Percentiles rank a stretch among this genome's conserved stretches.
phyloP scores from a whole-genome alignment of 1,140 invertebrate species.

The Meteorus sp. region DNA sequence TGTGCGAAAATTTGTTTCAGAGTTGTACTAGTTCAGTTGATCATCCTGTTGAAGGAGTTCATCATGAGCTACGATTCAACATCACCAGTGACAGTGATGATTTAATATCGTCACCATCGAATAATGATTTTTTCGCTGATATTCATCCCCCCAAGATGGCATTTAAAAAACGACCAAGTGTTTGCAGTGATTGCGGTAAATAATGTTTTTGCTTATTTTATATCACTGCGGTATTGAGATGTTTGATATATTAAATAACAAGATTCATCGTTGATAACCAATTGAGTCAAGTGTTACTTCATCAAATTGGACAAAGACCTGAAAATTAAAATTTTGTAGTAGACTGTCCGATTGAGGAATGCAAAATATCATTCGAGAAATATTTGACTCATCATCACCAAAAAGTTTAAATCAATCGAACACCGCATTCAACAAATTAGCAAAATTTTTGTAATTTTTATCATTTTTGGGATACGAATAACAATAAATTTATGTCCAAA shows the following conservation, averaged over 20 bases:
- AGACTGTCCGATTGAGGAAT: neutral
- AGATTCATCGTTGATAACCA: too few relatives aligned
- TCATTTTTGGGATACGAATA: too few relatives aligned
- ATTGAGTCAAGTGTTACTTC: too few relatives aligned
- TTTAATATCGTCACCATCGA: constrained; percentile 28
- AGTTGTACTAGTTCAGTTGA: too few relatives aligned
- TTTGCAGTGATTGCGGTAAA: constrained; percentile 52
- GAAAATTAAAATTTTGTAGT: too few relatives aligned
- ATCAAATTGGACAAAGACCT: too few relatives aligned
- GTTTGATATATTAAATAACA: too few relatives aligned
- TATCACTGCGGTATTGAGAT: too few relatives aligned
- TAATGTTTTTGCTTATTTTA: constrained; percentile 16
- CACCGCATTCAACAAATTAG: neutral
- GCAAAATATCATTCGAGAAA: neutral
- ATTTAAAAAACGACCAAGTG: constrained; percentile 36
- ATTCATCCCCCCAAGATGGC: constrained; percentile 36
- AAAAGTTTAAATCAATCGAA: neutral
- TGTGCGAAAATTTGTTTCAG: too few relatives aligned
- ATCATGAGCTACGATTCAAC: constrained; percentile 3
- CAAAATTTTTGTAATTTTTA: constrained; percentile 24
- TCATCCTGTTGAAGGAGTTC: too few relatives aligned
- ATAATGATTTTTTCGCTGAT: constrained; percentile 42
- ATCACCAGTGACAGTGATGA: constrained; percentile 16
- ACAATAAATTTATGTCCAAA: too few relatives aligned
- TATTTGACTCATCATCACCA: too few relatives aligned